These are phyloP conservation scores for Scolanthus callimorphus DNA, from an alignment of 92 coral and sea anemone species.

Conservation along the genomic window DNA sequence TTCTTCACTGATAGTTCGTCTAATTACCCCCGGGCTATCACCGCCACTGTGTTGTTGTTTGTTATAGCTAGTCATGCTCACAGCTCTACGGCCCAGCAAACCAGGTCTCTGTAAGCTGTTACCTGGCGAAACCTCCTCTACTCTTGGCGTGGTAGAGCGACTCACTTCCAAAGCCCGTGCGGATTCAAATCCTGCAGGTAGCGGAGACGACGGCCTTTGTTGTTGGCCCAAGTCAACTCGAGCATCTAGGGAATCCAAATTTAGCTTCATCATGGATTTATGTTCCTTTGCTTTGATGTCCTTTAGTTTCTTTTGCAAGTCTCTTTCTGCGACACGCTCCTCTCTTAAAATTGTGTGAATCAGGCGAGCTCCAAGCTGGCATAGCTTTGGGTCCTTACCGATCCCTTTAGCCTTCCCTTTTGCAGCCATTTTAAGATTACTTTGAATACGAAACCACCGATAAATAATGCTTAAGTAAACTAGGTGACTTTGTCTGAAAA, in stretches of 20 bases:
- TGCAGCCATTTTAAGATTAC: slow-evolving; percentile 12
- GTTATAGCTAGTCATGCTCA: slow-evolving; percentile 21
- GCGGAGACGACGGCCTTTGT: slow-evolving; percentile 16
- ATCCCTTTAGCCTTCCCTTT: slow-evolving; percentile 41
- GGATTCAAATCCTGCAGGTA: slow-evolving; percentile 2
- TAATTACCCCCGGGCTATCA: background rate
- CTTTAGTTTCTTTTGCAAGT: slow-evolving; percentile 66
- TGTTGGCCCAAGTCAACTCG: slow-evolving; percentile 47
- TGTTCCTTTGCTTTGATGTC: slow-evolving; percentile 53
- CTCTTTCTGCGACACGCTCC: slow-evolving; percentile 70
- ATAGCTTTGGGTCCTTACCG: slow-evolving; percentile 41
- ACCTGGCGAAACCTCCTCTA: background rate
- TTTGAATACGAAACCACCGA: no score
- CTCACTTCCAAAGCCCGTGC: background rate
- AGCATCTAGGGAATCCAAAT: slow-evolving; percentile 56
- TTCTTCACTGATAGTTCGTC: slow-evolving; percentile 15
- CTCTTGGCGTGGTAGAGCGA: no score
- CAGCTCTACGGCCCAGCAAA: slow-evolving; percentile 17
- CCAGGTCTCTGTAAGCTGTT: slow-evolving; percentile 15
- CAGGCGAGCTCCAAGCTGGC: slow-evolving; percentile 55
- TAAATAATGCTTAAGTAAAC: no score
- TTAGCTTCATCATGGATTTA: slow-evolving; percentile 57
- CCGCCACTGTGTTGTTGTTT: background rate
- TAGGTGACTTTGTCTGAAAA: no score
- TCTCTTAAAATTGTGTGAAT: slow-evolving; percentile 44